A percentile compares a stretch with the other conserved stretches of the same genome.
These are phyloP conservation scores for Parasteatoda lunata DNA, from an alignment of 2,888 invertebrate genomes.

Conservation along the genomic window DNA sequence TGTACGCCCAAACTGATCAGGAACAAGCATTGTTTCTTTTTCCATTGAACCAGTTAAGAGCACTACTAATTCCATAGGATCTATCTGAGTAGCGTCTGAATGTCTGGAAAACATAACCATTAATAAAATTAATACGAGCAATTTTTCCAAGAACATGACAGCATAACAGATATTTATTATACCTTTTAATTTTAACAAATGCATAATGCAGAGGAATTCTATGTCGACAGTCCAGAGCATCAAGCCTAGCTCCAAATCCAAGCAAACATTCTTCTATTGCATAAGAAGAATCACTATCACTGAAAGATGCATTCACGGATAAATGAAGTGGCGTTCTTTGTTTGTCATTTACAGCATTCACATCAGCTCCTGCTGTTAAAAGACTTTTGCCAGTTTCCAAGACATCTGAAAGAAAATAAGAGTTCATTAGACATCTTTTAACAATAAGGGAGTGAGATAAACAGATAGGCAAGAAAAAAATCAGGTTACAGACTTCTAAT, in stretches of 20 bases:
- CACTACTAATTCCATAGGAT: constrained; percentile 76
- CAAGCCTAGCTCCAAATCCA: constrained; percentile 73
- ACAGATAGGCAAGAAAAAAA: too few relatives aligned
- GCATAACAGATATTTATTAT: constrained; percentile 35
- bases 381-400: constrained; percentile 72
- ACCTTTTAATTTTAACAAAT: constrained; percentile 74
- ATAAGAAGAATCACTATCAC: constrained; percentile 75
- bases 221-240: constrained; percentile 73
- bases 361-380: constrained; percentile 72
- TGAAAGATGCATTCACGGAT: constrained; percentile 74
- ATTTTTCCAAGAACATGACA: neutral
- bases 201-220: constrained; percentile 76
- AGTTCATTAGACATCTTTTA: too few relatives aligned
- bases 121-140: neutral
- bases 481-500: too few relatives aligned
- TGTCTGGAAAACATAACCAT: constrained; percentile 69
- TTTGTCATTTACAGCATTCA: constrained; percentile 71
- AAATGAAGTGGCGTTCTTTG: constrained; percentile 76
- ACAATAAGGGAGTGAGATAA: too few relatives aligned
- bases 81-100: constrained; percentile 70
- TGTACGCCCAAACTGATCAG: constrained; percentile 73
- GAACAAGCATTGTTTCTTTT: constrained; percentile 72
- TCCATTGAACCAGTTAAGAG: constrained; percentile 74
- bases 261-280: constrained; percentile 76
- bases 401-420: constrained; percentile 44